Percentiles rank a stretch among this genome's conserved stretches.
Evolutionary conservation across 2,888 invertebrate genomes (phyloP).

Genomic region (Conistra vaccinii): DNA sequence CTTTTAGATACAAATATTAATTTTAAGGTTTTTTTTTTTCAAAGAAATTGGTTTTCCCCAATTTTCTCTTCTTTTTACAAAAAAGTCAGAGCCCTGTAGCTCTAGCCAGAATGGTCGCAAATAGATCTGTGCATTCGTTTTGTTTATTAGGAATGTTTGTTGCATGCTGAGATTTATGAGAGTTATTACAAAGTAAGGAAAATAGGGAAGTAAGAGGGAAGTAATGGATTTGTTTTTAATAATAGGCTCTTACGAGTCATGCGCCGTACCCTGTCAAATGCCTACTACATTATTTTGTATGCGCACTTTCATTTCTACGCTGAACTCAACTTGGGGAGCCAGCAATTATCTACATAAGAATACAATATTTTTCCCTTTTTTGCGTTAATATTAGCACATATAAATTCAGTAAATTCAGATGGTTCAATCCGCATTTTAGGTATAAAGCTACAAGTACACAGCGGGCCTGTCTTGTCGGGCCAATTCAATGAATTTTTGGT

Average conservation of each 20-base stretch:
- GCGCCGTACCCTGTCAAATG: background rate
- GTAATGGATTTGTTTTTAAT: background rate
- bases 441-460: too few relatives aligned
- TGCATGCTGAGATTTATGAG: background rate
- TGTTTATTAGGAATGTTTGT: background rate
- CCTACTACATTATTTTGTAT: background rate
- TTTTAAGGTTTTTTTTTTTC: background rate
- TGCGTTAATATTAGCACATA: too few relatives aligned
- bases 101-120: background rate
- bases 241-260: background rate
- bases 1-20: background rate
- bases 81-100: background rate
- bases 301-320: background rate
- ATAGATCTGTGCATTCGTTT: background rate
- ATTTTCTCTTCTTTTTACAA: background rate
- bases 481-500: too few relatives aligned
- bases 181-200: background rate
- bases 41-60: background rate
- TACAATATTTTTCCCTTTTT: background rate
- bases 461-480: too few relatives aligned
- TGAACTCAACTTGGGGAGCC: background rate
- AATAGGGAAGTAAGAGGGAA: too few relatives aligned
- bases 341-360: background rate
- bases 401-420: too few relatives aligned
- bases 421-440: too few relatives aligned